Evolutionary conservation across 2,888 invertebrate species (phyloP), one percentile per base, ranked within the genome.

Genomic region (Drosophila putrida): DNA sequence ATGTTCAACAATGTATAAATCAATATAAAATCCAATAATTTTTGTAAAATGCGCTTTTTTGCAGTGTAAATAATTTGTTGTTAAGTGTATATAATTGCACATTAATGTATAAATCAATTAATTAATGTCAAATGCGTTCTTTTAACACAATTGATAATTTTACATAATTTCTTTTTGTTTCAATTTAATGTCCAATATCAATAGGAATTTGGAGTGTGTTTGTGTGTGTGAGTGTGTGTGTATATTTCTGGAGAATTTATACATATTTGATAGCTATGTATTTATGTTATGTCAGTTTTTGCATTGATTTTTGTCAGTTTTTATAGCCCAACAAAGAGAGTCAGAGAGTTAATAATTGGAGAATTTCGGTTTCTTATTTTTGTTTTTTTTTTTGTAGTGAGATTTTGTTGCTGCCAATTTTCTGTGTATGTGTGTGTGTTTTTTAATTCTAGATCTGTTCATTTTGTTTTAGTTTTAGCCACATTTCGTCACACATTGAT

Each of bases 361-460:
- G 49, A 49, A 49, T 49, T 28, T 20, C 10, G n/a, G n/a, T 15
- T 25, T 28, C 8, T 11, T 35, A 6, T 20, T n/a, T 4, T n/a
- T n/a, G 20, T 27, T 4, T 15, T 13, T 28, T 43, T 10, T 31
- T 43, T 25, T 54, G 6, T 41, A 33, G 20, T 43, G 20, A 20
- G 20, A 20, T 20, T 20, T 20, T 20, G 20, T 20, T 20, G 20
- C 20, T 20, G 20, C 20, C 20, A 20, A 20, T 20, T 3, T 20
- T 20, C 20, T 28, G 0, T 28, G 27, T 38, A 9, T 38, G 20
- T 11, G n/a, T 3, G n/a, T 10, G 15, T 31, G 2, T 25, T 36
- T 50, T n/a, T n/a, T 39, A 5, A 43, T 13, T 43, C 25, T 55
- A 54, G 20, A 43, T 54, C 43, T 43, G 54, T 54, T 54, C 43